A percentile compares a stretch with the other conserved stretches of the same genome.
These are phyloP conservation scores for Hydractinia echinata DNA, from an alignment of 30 jellyfish, hydroid and myxozoan genomes.

Conservation along the genomic window DNA sequence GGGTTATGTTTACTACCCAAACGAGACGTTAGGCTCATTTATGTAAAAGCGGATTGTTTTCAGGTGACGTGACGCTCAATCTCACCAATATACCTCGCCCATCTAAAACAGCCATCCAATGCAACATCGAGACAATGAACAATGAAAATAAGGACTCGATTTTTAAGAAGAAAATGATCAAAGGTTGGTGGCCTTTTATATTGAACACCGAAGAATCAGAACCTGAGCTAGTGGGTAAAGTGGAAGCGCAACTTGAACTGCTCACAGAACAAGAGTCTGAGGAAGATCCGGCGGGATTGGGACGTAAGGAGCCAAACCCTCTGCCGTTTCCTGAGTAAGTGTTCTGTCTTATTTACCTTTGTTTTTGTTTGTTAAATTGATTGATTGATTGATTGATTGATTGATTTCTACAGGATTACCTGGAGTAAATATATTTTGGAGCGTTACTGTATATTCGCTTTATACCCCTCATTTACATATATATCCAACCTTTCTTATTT, in stretches of 20 bases:
- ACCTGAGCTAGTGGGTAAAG: slow-evolving; percentile 35
- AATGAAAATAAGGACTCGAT: slow-evolving; percentile 21
- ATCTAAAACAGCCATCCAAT: slow-evolving; percentile 39
- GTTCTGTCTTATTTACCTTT: background rate
- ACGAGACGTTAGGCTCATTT: too few species aligned
- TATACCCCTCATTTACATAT: too few species aligned
- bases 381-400: too few species aligned
- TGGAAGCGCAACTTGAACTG: slow-evolving; percentile 48
- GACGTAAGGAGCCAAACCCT: slow-evolving; percentile 56
- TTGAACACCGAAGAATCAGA: slow-evolving; percentile 35
- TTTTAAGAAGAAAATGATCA: slow-evolving; percentile 33
- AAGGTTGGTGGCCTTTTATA: slow-evolving; percentile 62
- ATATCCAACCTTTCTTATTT: too few species aligned
- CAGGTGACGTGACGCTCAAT: slow-evolving; percentile 39
- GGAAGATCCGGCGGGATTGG: slow-evolving; percentile 55
- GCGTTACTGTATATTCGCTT: too few species aligned
- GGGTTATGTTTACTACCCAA: too few species aligned
- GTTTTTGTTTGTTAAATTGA: too few species aligned
- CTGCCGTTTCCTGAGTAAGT: slow-evolving; percentile 50
- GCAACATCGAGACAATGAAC: slow-evolving; percentile 40
- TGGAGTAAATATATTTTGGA: too few species aligned
- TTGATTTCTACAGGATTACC: too few species aligned
- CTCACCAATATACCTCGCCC: slow-evolving; percentile 46
- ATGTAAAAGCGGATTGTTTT: background rate
- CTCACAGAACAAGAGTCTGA: slow-evolving; percentile 38